Conservation (phyloP, 2,888 invertebrate species). For the Chloroclysta siterata region DNA sequence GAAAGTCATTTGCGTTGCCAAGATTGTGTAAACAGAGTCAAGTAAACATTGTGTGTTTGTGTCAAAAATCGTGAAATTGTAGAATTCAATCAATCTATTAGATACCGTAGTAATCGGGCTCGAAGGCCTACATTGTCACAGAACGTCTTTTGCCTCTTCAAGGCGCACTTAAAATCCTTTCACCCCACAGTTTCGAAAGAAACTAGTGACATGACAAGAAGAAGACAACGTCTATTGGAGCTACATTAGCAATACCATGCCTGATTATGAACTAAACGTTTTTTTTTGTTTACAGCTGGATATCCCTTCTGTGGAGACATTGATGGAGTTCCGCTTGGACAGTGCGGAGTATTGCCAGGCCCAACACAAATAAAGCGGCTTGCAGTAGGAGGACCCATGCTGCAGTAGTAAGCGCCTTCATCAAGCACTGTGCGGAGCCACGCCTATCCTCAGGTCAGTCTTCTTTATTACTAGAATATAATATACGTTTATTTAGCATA, state of each 20-base stretch:
- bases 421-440: conserved; percentile 64
- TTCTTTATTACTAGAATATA: neutral
- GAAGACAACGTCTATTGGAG: no score
- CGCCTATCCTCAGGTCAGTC: conserved; percentile 69
- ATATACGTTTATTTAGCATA: no score
- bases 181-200: no score
- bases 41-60: no score
- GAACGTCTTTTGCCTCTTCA: no score
- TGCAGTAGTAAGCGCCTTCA: conserved; percentile 68
- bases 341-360: conserved; percentile 99
- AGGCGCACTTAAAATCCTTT: no score
- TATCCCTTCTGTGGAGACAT: conserved; percentile 95
- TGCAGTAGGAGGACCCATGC: conserved; percentile 73
- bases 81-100: no score
- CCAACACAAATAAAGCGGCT: conserved; percentile 95
- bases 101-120: neutral
- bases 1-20: no score
- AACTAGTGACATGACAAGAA: no score
- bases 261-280: conserved; percentile 8
- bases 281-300: conserved; percentile 88
- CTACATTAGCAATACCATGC: neutral
- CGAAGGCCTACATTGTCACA: neutral
- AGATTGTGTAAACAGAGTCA: no score
- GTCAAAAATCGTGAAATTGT: no score
- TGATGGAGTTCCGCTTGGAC: conserved; percentile 99